These are phyloP conservation scores for Serripes groenlandicus DNA, from an alignment of 2,888 invertebrate genomes.

Conservation along the genomic window DNA sequence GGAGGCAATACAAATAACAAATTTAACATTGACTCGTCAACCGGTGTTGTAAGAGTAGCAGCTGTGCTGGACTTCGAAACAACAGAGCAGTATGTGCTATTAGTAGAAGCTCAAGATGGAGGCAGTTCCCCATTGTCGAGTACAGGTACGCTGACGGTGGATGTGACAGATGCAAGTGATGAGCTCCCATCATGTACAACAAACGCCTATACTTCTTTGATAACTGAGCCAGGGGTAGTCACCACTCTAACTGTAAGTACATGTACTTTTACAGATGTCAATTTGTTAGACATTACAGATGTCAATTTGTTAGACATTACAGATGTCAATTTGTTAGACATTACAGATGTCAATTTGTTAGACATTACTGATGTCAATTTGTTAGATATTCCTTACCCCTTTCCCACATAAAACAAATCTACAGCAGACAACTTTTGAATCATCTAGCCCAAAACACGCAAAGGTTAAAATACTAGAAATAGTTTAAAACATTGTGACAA, in stretches of 20 bases:
- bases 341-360: too few relatives aligned
- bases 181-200: constrained; percentile 77
- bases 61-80: constrained; percentile 75
- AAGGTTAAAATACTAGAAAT: too few relatives aligned
- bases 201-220: constrained; percentile 40
- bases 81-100: constrained; percentile 60
- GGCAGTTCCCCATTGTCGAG: constrained; percentile 57
- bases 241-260: constrained; percentile 52
- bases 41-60: constrained; percentile 65
- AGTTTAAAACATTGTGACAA: too few relatives aligned
- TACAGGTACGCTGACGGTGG: constrained; percentile 69
- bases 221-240: constrained; percentile 69
- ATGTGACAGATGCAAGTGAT: constrained; percentile 80
- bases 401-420: too few relatives aligned
- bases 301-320: too few relatives aligned
- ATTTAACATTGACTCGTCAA: constrained; percentile 67
- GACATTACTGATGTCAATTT: too few relatives aligned
- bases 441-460: too few relatives aligned
- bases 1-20: constrained; percentile 68
- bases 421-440: too few relatives aligned
- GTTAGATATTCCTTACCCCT: too few relatives aligned
- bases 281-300: too few relatives aligned
- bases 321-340: too few relatives aligned
- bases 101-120: constrained; percentile 68
- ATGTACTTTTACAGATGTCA: too few relatives aligned